These are phyloP conservation scores for Acipenser transmontanus DNA, from an alignment of 2,797 vertebrate species.

Conservation along the genomic window DNA sequence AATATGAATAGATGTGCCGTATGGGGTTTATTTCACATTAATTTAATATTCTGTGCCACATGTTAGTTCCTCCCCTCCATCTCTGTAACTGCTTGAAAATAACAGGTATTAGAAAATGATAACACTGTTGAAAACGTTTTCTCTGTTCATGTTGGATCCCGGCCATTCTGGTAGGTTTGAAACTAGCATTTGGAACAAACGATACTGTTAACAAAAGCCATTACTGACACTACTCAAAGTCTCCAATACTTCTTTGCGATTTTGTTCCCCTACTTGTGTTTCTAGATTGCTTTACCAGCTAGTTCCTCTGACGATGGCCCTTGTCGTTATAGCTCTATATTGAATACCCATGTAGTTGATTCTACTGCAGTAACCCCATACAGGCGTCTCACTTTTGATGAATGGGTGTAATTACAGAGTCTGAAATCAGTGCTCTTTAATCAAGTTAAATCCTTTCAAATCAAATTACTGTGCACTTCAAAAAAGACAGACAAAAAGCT, in stretches of 20 bases:
- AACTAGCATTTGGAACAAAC: background rate
- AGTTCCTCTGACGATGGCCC: background rate
- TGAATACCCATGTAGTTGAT: background rate
- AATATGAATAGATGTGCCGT: too few species aligned
- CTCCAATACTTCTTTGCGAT: background rate
- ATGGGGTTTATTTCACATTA: too few species aligned
- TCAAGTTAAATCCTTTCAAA: conserved; percentile 13
- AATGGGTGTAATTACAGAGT: conserved; percentile 16
- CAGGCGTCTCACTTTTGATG: conserved; percentile 5
- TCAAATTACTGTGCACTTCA: conserved; percentile 12
- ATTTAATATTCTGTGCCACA: too few species aligned
- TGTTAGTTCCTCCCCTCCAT: too few species aligned
- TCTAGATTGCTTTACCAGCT: background rate
- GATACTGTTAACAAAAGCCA: background rate
- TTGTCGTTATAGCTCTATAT: conserved; percentile 5
- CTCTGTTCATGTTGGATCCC: background rate
- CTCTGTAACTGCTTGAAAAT: too few species aligned
- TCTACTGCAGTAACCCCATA: conserved; percentile 9
- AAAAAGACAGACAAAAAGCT: conserved; percentile 5
- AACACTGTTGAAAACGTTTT: background rate
- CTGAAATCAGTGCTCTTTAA: conserved; percentile 13
- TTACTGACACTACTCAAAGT: too few species aligned
- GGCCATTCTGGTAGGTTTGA: background rate
- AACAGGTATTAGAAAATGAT: background rate
- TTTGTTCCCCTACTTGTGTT: background rate